Percentiles rank a stretch among this genome's conserved stretches.
Conservation (phyloP, 2,888 invertebrate species). For the Drosophila longiperda region DNA sequence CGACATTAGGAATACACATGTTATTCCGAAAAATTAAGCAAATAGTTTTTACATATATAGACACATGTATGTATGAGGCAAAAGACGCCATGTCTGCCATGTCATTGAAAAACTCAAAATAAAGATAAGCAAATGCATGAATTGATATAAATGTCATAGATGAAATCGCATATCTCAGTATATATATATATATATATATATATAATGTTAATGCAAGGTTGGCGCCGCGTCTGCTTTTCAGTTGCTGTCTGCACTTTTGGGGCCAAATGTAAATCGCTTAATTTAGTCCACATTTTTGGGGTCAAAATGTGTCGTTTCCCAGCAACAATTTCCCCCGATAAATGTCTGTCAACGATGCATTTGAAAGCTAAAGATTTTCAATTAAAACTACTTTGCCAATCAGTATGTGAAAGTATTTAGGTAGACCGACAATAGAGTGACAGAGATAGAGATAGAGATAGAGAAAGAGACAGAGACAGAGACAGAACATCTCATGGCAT, state of each 20-base stretch:
- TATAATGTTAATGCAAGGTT: slow-evolving; percentile 7
- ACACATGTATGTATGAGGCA: background rate
- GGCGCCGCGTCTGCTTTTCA: slow-evolving; percentile 32
- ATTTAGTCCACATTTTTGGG: slow-evolving; percentile 42
- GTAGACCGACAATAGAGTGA: slow-evolving; percentile 10
- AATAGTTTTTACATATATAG: slow-evolving; percentile 18
- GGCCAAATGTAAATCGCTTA: slow-evolving; percentile 48
- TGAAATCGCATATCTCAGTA: background rate
- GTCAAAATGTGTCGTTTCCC: slow-evolving; percentile 36
- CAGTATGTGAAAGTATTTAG: slow-evolving; percentile 59
- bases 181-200: background rate
- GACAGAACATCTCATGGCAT: background rate
- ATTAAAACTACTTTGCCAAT: slow-evolving; percentile 79
- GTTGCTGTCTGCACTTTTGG: slow-evolving; percentile 30
- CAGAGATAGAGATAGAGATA: background rate
- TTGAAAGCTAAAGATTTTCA: slow-evolving; percentile 74
- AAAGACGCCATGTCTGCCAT: slow-evolving; percentile 3
- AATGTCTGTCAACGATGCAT: slow-evolving; percentile 41
- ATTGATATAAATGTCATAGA: slow-evolving; percentile 49
- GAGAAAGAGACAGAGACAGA: background rate
- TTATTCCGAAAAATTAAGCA: slow-evolving; percentile 65
- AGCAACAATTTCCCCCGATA: background rate
- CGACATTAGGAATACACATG: slow-evolving; percentile 56
- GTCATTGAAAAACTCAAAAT: slow-evolving; percentile 6
- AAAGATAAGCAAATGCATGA: slow-evolving; percentile 22